Evolutionary conservation across 2,888 invertebrate genomes (phyloP), one percentile per base, ranked within the genome.

Genomic region (Tortrix viridana): DNA sequence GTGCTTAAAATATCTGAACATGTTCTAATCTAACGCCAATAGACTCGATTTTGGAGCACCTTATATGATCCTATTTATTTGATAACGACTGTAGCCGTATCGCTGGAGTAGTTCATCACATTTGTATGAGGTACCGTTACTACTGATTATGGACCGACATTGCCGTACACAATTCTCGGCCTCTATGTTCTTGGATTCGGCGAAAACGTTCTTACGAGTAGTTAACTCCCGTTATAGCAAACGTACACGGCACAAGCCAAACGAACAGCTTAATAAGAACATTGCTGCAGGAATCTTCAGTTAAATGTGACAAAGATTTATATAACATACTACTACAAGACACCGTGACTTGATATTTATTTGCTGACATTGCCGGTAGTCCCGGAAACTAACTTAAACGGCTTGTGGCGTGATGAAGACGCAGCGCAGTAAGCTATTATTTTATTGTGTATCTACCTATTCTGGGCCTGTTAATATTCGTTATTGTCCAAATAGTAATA

Each of bases 301-400:
- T 5, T 48, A 14, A 41, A n/a, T 12, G 50, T 22, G 37, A 20
- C 22, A 48, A 48, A 48, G 41, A 48, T 38, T 44, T 32, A 41
- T 38, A 14, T 37, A 7, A 47, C 43, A n/a, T 56, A 23, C 22
- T 16, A 23, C 14, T 52, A 55, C 41, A 23, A 49, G 43, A 37
- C 61, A 20, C 19, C 20, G 20, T 32, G 19, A 32, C 50, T 18
- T 46, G 46, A 38, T 62, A 26, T 52, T 55, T 57, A 57, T 41
- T 41, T 2, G 41, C n/a, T 41, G 41, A n/a, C 14, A 1, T 41
- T 14, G 5, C 41, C 41, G 3, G 26, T 9, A 38, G 41, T 32
- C n/a, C 2, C 16, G 41, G 41, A 41, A 41, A 41, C 5, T 41
- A 16, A 41, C 5, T 16, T 5, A 41, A 41, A n/a, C 38, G 2